phyloP scores from a whole-genome alignment of 2,888 invertebrate species.

The Latheticus oryzae region DNA sequence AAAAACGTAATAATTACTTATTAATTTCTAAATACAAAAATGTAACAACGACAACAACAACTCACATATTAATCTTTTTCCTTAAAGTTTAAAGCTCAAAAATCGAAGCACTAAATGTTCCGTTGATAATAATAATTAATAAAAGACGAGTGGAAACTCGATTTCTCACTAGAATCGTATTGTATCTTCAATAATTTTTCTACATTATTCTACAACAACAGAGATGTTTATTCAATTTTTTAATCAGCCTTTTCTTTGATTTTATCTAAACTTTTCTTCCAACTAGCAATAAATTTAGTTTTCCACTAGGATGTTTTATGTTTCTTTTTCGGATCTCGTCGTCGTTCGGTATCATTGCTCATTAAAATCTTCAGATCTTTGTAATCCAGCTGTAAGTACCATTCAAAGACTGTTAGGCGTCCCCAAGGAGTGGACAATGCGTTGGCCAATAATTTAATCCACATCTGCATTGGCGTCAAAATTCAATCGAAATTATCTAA shows the following conservation, averaged over 20 bases:
- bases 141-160: conserved; percentile 27
- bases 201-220: conserved; percentile 15
- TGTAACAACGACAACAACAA: conserved; percentile 36
- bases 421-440: conserved; percentile 60
- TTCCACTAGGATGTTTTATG: conserved; percentile 76
- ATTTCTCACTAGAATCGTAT: conserved; percentile 33
- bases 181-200: conserved; percentile 3
- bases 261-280: conserved; percentile 54
- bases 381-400: conserved; percentile 72
- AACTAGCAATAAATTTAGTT: conserved; percentile 50
- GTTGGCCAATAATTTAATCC: conserved; percentile 61
- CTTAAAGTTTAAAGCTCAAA: conserved; percentile 37
- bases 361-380: conserved; percentile 77
- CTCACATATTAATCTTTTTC: conserved; percentile 31
- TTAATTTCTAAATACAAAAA: conserved; percentile 11
- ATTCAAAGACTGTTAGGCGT: conserved; percentile 60
- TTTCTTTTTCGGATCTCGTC: conserved; percentile 76
- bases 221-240: conserved; percentile 18
- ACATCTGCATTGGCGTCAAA: conserved; percentile 54
- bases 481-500: conserved; percentile 6
- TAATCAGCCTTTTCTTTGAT: conserved; percentile 58
- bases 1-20: conserved; percentile 11
- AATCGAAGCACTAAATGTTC: conserved; percentile 24
- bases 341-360: conserved; percentile 68
- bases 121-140: conserved; percentile 10